phyloP scores from a whole-genome alignment of 2,797 vertebrate species.

The Apodemus agrarius region DNA sequence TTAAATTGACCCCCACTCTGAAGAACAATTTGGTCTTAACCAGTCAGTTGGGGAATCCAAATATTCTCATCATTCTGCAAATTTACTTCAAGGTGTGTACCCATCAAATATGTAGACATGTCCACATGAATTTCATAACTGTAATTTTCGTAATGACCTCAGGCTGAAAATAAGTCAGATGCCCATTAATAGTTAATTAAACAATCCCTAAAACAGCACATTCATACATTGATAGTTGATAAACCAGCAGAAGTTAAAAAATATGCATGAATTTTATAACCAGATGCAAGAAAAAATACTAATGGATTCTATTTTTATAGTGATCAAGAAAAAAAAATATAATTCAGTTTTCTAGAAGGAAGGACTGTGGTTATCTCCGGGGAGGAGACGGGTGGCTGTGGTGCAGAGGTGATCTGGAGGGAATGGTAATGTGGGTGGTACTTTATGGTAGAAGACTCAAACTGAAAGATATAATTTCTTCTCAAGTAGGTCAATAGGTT shows the following conservation, averaged over 20 bases:
- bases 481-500: conserved; percentile 1
- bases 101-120: neutral
- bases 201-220: neutral
- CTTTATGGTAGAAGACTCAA: neutral
- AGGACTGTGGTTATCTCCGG: neutral
- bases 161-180: conserved; percentile 38
- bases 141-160: neutral
- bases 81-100: neutral
- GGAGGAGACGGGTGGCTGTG: neutral
- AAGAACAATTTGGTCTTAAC: conserved; percentile 17
- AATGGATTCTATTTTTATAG: conserved; percentile 32
- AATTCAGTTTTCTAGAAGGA: conserved; percentile 31
- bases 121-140: neutral
- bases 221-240: neutral
- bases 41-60: neutral
- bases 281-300: neutral
- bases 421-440: neutral
- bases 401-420: neutral
- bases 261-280: neutral
- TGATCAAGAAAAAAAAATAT: neutral
- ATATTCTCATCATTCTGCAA: neutral
- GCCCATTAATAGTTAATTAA: neutral
- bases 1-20: neutral
- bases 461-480: conserved; percentile 38
- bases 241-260: conserved; percentile 37